Conservation (phyloP, 2,113 vertebrate genomes). For the Cyanoramphus novaezelandiae region DNA sequence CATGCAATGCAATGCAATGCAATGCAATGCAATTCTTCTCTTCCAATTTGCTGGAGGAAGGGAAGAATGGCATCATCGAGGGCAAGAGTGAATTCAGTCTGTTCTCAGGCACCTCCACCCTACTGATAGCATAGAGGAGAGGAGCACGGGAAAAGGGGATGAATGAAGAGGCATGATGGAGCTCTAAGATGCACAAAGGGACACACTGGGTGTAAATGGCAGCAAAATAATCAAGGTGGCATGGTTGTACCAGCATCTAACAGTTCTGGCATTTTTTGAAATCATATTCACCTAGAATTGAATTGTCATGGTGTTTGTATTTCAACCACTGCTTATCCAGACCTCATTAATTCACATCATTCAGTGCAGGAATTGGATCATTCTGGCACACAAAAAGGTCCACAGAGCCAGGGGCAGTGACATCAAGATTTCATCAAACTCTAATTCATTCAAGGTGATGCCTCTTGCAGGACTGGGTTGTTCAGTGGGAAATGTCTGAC, state of each 20-base stretch:
- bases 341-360: background rate
- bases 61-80: background rate
- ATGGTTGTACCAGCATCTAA: background rate
- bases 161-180: background rate
- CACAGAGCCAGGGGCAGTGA: background rate
- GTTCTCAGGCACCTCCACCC: background rate
- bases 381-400: background rate
- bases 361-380: background rate
- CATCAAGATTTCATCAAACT: background rate
- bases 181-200: background rate
- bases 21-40: background rate
- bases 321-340: background rate
- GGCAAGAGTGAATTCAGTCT: background rate
- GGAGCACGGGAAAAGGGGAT: rapidly evolving
- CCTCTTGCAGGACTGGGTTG: background rate
- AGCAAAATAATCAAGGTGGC: background rate
- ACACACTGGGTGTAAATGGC: background rate
- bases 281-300: background rate
- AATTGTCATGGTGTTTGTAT: background rate
- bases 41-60: slow-evolving; percentile 6
- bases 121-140: background rate
- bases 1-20: background rate
- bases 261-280: background rate
- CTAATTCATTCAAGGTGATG: background rate
- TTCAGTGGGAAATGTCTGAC: background rate